Evolutionary conservation across 2,888 invertebrate species (phyloP).

Genomic region (Tromatobia lineatoria): DNA sequence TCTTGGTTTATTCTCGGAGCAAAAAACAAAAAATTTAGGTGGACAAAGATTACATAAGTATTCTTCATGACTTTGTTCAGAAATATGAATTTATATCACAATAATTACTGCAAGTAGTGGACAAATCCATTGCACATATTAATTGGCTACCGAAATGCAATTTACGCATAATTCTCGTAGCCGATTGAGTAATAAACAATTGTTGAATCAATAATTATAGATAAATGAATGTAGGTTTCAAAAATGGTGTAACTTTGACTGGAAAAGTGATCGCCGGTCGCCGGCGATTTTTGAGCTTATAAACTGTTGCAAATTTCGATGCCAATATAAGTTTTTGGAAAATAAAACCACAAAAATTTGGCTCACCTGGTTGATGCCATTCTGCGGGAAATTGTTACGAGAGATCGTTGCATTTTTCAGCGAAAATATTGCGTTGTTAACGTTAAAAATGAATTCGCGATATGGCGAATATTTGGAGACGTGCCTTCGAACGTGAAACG

Average conservation of each 20-base stretch:
- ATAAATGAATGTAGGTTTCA: background rate
- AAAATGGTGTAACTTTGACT: slow-evolving; percentile 12
- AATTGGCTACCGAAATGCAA: background rate
- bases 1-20: no score
- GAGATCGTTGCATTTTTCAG: slow-evolving; percentile 80
- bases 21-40: background rate
- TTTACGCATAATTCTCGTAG: background rate
- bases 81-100: background rate
- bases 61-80: background rate
- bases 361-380: slow-evolving; percentile 81
- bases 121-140: background rate
- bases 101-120: background rate
- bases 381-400: slow-evolving; percentile 75
- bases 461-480: slow-evolving; percentile 53
- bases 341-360: background rate
- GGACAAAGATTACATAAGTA: slow-evolving; percentile 1
- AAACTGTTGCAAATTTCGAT: background rate
- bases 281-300: slow-evolving; percentile 20
- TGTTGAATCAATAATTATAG: background rate
- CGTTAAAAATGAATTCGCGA: slow-evolving; percentile 50
- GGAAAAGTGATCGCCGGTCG: slow-evolving; percentile 20
- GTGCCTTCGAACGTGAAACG: slow-evolving; percentile 24
- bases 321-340: background rate
- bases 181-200: background rate
- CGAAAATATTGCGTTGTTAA: slow-evolving; percentile 36